Conservation (phyloP, 1,140 invertebrate genomes). For the Kradibia gibbosae region DNA sequence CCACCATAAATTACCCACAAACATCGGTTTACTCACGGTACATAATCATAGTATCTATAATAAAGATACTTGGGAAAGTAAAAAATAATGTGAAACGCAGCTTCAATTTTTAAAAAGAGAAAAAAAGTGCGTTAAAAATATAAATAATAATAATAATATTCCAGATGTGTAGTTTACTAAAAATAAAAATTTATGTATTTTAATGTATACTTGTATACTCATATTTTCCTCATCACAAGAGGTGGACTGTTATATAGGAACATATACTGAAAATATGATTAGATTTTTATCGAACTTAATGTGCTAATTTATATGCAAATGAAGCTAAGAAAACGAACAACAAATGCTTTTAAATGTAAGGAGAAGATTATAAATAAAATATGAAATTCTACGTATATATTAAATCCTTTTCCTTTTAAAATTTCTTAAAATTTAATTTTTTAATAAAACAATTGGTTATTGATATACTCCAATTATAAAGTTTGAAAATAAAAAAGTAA, state of each 20-base stretch:
- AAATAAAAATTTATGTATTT: constrained; percentile 44
- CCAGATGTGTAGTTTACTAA: neutral
- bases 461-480: too few species aligned
- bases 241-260: constrained; percentile 33
- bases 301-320: constrained; percentile 52
- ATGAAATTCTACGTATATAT: constrained; percentile 51
- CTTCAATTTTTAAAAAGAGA: too few species aligned
- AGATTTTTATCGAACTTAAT: constrained; percentile 50
- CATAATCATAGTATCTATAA: too few species aligned
- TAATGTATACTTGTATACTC: constrained; percentile 39
- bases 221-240: constrained; percentile 42
- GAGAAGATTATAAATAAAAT: constrained; percentile 49
- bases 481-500: too few species aligned
- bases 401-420: constrained; percentile 12
- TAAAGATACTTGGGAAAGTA: too few species aligned
- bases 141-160: constrained; percentile 3
- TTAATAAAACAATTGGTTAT: too few species aligned
- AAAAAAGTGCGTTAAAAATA: neutral
- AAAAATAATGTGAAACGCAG: too few species aligned
- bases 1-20: too few species aligned
- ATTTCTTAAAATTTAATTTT: constrained; percentile 16
- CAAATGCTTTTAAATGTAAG: constrained; percentile 47
- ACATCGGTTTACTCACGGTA: too few species aligned
- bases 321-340: neutral
- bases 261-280: constrained; percentile 15